phyloP scores from a whole-genome alignment of 2,797 vertebrate species.

The Melanotaenia nigrans region DNA sequence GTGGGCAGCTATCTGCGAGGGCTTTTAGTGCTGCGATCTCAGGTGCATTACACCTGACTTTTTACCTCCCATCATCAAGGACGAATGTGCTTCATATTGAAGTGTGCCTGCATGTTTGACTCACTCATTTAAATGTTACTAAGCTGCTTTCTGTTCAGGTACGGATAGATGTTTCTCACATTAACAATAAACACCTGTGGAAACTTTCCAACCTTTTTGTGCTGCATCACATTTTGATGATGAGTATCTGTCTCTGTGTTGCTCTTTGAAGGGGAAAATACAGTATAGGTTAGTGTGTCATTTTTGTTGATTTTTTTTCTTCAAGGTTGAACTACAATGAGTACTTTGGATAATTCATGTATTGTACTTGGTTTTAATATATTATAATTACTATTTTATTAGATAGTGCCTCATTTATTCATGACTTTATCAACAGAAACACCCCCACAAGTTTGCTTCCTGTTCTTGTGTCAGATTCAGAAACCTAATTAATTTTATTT shows the following conservation, averaged over 20 bases:
- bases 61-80: background rate
- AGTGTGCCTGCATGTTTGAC: background rate
- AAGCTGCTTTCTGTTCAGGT: background rate
- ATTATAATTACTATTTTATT: too few relatives aligned
- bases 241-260: constrained; percentile 34
- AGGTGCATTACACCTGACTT: background rate
- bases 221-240: background rate
- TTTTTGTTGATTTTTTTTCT: background rate
- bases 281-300: constrained; percentile 52
- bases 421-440: too few relatives aligned
- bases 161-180: background rate
- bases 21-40: background rate
- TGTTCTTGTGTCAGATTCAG: background rate
- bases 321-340: too few relatives aligned
- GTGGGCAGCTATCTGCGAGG: background rate
- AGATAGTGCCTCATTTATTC: too few relatives aligned
- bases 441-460: background rate
- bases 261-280: constrained; percentile 18
- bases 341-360: too few relatives aligned
- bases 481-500: too few relatives aligned
- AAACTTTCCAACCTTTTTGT: background rate
- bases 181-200: too few relatives aligned
- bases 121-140: background rate
- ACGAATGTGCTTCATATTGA: background rate
- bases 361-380: too few relatives aligned